Evolutionary conservation across 2,888 invertebrate genomes (phyloP).

Genomic region (Phorcus lineatus): DNA sequence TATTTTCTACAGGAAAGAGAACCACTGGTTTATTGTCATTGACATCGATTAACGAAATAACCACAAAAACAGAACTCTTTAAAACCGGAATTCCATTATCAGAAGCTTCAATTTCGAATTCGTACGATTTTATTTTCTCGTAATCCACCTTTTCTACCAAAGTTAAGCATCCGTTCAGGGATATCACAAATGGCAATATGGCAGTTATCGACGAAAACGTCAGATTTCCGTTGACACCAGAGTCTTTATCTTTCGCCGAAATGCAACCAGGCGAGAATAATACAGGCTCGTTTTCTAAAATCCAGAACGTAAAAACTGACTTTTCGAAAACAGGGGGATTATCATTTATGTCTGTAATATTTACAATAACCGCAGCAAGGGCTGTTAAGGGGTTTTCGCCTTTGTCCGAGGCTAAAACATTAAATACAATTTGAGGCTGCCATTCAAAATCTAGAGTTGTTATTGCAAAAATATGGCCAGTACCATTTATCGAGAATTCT

Average conservation of each 20-base stretch:
- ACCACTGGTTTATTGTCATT: constrained; percentile 45
- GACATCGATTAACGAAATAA: constrained; percentile 35
- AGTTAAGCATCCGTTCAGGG: constrained; percentile 31
- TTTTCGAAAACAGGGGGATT: constrained; percentile 36
- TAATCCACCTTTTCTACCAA: constrained; percentile 34
- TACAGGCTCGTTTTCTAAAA: constrained; percentile 30
- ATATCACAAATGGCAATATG: constrained; percentile 33
- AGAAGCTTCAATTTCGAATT: constrained; percentile 38
- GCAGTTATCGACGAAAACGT: constrained; percentile 34
- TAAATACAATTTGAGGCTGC: constrained; percentile 28
- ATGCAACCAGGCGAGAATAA: constrained; percentile 32
- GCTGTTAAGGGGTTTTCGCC: constrained; percentile 34
- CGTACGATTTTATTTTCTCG: constrained; percentile 31
- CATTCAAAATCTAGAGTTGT: constrained; percentile 61
- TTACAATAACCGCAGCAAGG: constrained; percentile 35
- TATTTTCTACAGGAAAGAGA: constrained; percentile 38
- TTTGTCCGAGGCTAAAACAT: constrained; percentile 37
- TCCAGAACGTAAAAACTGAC: constrained; percentile 28
- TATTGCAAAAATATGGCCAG: constrained; percentile 89
- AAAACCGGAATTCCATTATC: constrained; percentile 35
- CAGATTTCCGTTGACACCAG: constrained; percentile 36
- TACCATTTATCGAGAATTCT: constrained; percentile 37
- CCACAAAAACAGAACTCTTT: constrained; percentile 37
- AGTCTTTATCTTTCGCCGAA: constrained; percentile 33
- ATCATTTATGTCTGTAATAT: constrained; percentile 40